Conservation (phyloP, 2,888 invertebrate species). For the Mimachlamys varia region DNA sequence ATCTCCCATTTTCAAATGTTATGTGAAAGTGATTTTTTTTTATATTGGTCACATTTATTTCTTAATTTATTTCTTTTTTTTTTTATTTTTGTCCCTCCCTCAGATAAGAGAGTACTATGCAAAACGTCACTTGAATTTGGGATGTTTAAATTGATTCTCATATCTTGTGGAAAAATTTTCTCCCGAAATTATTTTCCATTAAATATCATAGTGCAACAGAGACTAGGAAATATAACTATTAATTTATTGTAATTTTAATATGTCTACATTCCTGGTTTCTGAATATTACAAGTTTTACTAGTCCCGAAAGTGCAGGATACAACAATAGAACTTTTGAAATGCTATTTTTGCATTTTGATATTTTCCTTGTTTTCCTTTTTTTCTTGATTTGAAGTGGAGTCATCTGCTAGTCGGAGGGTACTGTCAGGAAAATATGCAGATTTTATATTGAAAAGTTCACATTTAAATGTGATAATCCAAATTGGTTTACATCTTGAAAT, state of each 20-base stretch:
- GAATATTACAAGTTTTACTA: slow-evolving; percentile 33
- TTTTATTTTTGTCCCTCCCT: slow-evolving; percentile 20
- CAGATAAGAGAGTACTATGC: slow-evolving; percentile 34
- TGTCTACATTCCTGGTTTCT: slow-evolving; percentile 34
- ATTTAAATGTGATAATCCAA: not conserved
- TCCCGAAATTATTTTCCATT: slow-evolving; percentile 4
- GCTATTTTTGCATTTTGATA: not conserved
- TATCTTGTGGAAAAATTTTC: slow-evolving; percentile 28
- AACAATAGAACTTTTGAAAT: not conserved
- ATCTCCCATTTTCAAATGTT: slow-evolving; percentile 36
- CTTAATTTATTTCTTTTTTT: not conserved
- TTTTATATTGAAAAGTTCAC: not conserved
- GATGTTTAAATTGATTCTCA: slow-evolving; percentile 32
- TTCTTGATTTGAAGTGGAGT: not conserved
- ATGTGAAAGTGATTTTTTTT: slow-evolving; percentile 28
- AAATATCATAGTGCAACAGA: slow-evolving; percentile 1
- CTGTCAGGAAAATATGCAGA: not conserved
- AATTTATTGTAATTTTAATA: slow-evolving; percentile 29
- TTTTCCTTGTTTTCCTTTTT: not conserved
- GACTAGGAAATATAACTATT: slow-evolving; percentile 34
- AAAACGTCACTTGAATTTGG: slow-evolving; percentile 33
- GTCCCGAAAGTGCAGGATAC: slow-evolving; percentile 31
- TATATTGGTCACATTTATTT: slow-evolving; percentile 8
- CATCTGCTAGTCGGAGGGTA: slow-evolving; percentile 36
- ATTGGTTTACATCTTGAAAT: slow-evolving; percentile 25